Evolutionary conservation across 2,797 vertebrate species (phyloP).

Genomic region (Trachurus trachurus): DNA sequence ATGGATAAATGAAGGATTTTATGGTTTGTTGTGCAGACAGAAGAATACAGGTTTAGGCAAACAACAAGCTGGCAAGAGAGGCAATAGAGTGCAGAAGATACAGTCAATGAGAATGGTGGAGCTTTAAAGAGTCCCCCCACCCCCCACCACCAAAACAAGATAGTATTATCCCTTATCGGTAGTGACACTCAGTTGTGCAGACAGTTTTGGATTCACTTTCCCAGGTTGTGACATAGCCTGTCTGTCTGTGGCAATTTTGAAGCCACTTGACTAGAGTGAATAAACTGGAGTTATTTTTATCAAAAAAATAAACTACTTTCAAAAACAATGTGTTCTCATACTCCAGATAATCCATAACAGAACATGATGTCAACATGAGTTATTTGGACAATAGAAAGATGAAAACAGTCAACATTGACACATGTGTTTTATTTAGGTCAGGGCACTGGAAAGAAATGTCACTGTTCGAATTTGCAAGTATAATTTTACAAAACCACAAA

Average conservation of each 20-base stretch:
- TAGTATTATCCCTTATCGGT: background rate
- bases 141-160: background rate
- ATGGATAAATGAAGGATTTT: slow-evolving; percentile 32
- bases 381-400: background rate
- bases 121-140: background rate
- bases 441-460: too few species aligned
- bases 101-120: background rate
- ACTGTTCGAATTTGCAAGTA: too few species aligned
- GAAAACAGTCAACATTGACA: background rate
- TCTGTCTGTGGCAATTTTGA: background rate
- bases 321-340: background rate
- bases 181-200: background rate
- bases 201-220: background rate
- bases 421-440: too few species aligned
- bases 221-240: background rate
- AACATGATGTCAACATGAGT: background rate
- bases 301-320: background rate
- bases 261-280: background rate
- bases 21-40: slow-evolving; percentile 4
- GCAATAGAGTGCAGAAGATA: background rate
- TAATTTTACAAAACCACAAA: too few species aligned
- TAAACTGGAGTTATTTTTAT: too few species aligned
- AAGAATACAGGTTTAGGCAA: background rate
- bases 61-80: background rate
- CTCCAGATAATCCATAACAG: background rate